Evolutionary conservation across 2,888 invertebrate genomes (phyloP), one percentile per base, ranked within the genome.

Genomic region (Ophion ellenae): DNA sequence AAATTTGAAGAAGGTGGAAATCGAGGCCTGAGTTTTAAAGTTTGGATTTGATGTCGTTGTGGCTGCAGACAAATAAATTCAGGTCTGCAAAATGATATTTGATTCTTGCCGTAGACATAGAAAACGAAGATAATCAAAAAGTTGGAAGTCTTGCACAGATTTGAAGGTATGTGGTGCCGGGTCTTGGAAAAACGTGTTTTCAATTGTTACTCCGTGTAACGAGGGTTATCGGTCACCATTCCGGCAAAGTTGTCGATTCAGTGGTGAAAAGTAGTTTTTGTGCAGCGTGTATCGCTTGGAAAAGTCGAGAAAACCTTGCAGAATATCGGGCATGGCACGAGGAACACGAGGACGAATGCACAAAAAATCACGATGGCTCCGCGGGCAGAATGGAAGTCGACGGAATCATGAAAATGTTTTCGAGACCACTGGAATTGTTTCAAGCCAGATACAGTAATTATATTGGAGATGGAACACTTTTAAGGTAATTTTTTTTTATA

Each of bases 301-400:
- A n/a, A n/a, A n/a, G n/a, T n/a, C n/a, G n/a, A n/a, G n/a, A n/a
- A n/a, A n/a, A n/a, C n/a, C n/a, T n/a, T n/a, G n/a, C n/a, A n/a
- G n/a, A n/a, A n/a, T n/a, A n/a, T n/a, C n/a, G n/a, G n/a, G n/a
- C n/a, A n/a, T n/a, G n/a, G n/a, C n/a, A n/a, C n/a, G n/a, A n/a
- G n/a, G n/a, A n/a, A n/a, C n/a, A n/a, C n/a, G n/a, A n/a, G n/a
- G n/a, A n/a, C n/a, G n/a, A n/a, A n/a, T n/a, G n/a, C n/a, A 59
- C 11, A 11, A 11, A 59, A n/a, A 36, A 76, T 66, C 76, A 76
- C 53, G 53, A 53, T 10, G 76, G 76, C 20, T 66, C 53, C n/a
- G 40, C 76, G n/a, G 76, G 76, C 9, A 76, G 57, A 14, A 76
- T 76, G 76, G 76, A 76, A 47, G 66, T 66, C 2, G 76, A 76